A percentile compares a stretch with the other conserved stretches of the same genome.
Evolutionary conservation across 1,140 invertebrate species (phyloP).

Genomic region (Ostrea denselamellosa): DNA sequence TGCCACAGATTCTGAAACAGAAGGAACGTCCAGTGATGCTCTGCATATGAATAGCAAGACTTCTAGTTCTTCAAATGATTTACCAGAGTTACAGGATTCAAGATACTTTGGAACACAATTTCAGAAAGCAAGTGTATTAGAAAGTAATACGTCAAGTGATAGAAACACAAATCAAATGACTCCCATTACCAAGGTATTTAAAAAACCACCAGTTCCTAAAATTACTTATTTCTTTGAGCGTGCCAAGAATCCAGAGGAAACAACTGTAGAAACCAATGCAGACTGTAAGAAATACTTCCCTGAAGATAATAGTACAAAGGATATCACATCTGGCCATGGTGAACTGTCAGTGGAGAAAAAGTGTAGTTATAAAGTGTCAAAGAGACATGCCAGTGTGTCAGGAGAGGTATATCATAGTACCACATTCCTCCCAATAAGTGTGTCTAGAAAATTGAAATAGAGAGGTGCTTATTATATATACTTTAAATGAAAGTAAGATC

Average conservation of each 20-base stretch:
- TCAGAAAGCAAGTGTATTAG: constrained; percentile 49
- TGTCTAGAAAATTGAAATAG: too few relatives aligned
- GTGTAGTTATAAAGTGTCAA: background rate
- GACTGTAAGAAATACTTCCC: background rate
- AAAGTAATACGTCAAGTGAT: background rate
- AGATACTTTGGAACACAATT: constrained; percentile 36
- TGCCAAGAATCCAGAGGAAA: constrained; percentile 31
- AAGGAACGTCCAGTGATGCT: background rate
- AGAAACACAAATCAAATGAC: background rate
- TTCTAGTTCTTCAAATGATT: background rate
- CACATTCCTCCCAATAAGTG: too few relatives aligned
- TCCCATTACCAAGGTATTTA: background rate
- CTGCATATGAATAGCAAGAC: background rate
- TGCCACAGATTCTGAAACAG: background rate
- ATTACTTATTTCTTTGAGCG: constrained; percentile 62
- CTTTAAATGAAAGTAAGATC: too few relatives aligned
- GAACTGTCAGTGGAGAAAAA: constrained; percentile 30
- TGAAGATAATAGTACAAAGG: background rate
- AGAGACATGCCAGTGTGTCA: background rate
- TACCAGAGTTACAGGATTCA: background rate
- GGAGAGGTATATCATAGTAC: too few relatives aligned
- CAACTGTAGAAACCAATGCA: background rate
- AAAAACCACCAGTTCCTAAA: constrained; percentile 44
- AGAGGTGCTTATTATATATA: too few relatives aligned
- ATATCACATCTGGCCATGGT: background rate